Conservation (phyloP, 1,140 invertebrate genomes). For the Cydia pomonella region DNA sequence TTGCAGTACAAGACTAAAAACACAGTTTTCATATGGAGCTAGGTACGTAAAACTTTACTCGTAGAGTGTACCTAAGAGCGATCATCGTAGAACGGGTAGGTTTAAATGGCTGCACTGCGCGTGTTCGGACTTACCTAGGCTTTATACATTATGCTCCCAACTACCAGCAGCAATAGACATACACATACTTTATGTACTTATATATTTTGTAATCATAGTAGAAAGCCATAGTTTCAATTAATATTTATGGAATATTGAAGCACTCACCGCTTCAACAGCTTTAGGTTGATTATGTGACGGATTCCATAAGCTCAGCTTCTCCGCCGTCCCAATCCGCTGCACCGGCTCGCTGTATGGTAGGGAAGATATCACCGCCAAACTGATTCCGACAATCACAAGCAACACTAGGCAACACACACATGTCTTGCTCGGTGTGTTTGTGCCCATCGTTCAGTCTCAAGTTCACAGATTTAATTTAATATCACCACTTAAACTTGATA, state of each 20-base stretch:
- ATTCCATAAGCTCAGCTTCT: slow-evolving; percentile 60
- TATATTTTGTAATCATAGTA: no score
- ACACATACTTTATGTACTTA: no score
- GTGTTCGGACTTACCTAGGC: no score
- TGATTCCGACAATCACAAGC: slow-evolving; percentile 78
- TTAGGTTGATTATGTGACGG: slow-evolving; percentile 40
- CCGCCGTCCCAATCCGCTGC: slow-evolving; percentile 47
- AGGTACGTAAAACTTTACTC: no score
- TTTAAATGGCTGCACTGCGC: no score
- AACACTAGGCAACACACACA: slow-evolving; percentile 79
- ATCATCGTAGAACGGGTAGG: no score
- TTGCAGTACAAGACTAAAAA: no score
- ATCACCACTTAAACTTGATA: slow-evolving; percentile 28
- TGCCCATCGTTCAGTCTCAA: slow-evolving; percentile 73
- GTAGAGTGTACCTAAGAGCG: no score
- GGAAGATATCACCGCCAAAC: slow-evolving; percentile 80
- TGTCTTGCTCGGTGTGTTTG: slow-evolving; percentile 82
- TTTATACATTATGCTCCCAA: no score
- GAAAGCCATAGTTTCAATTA: no score
- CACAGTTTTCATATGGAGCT: no score
- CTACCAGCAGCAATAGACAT: no score
- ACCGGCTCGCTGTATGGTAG: slow-evolving; percentile 73
- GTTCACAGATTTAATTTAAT: slow-evolving; percentile 27
- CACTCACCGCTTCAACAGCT: slow-evolving; percentile 54
- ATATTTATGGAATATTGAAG: background rate